Conservation (phyloP, 2,888 invertebrate species). For the Drosophila niveifrons region DNA sequence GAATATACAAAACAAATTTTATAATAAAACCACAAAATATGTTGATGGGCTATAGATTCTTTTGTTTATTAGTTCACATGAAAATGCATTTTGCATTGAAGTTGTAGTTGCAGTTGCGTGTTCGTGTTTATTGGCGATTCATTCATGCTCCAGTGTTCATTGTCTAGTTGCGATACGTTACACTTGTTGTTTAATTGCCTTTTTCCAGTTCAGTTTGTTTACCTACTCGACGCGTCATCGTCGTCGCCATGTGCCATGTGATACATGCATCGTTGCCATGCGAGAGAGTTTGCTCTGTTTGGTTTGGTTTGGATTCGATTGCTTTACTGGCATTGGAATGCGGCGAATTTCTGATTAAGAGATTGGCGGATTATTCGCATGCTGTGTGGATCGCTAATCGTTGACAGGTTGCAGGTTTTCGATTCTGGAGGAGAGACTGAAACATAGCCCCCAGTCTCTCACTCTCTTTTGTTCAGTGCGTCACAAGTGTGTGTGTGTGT, state of each 20-base stretch:
- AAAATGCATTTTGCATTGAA: too few relatives aligned
- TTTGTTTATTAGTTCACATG: too few relatives aligned
- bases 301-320: neutral
- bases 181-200: constrained; percentile 30
- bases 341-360: neutral
- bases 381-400: neutral
- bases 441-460: too few relatives aligned
- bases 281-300: neutral
- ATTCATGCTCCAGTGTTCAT: constrained; percentile 1
- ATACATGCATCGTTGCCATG: neutral
- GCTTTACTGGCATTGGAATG: neutral
- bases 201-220: constrained; percentile 3
- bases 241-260: neutral
- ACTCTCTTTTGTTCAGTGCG: neutral
- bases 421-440: too few relatives aligned
- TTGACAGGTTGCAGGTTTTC: neutral
- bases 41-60: too few relatives aligned
- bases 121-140: neutral
- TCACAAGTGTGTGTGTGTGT: neutral
- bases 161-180: constrained; percentile 2
- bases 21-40: too few relatives aligned
- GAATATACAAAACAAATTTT: too few relatives aligned
- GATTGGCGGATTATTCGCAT: neutral
- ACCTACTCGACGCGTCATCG: neutral
- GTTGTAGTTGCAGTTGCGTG: neutral